Evolutionary conservation across 2,113 vertebrate genomes (phyloP), one percentile per base, ranked within the genome.

Genomic region (Charadrius vociferus): DNA sequence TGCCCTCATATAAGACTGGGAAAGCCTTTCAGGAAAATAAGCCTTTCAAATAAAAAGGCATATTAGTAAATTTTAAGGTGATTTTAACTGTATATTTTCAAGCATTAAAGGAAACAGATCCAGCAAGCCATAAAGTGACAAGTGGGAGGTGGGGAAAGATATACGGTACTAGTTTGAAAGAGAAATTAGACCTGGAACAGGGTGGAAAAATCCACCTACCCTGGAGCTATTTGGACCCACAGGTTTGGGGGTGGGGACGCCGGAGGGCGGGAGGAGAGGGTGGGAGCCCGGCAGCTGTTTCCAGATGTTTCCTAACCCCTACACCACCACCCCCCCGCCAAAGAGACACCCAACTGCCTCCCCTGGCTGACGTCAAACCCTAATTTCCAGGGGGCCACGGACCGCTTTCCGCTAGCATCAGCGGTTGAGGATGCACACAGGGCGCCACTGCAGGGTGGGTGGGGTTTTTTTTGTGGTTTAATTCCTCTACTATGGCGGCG

Each of bases 41-140:
- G 95, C 94, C 85, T 93, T 97, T 97, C 97, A 98, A 98, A 98
- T 98, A 98, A 98, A 98, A 98, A 97, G 93, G 96, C 94, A 92
- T 96, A 94, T 97, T 97, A 96, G 97, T 97, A 94, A 96, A 96
- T 81, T 66, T 97, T 97, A 93, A 97, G 96, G 97, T 97, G 95
- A 97, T 98, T 95, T 98, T 98, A 98, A 97, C 97, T 97, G 97
- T 98, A 97, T 97, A 95, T 98, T 97, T 97, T 90, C 85, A 96
- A 98, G 96, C 96, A 98, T 95, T 98, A 98, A 97, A 91, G 95
- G 79, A 96, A 98, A 95, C 90, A 97, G 91, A 95, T 92, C 97
- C 96, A 98, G 97, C 93, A 97, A 98, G 96, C 96, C 93, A 98
- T 98, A 97, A 98, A 98, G 96, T 97, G 98, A 97, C 97, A 95